Conservation (phyloP, 2,888 invertebrate species). For the Perizoma affinitatum region DNA sequence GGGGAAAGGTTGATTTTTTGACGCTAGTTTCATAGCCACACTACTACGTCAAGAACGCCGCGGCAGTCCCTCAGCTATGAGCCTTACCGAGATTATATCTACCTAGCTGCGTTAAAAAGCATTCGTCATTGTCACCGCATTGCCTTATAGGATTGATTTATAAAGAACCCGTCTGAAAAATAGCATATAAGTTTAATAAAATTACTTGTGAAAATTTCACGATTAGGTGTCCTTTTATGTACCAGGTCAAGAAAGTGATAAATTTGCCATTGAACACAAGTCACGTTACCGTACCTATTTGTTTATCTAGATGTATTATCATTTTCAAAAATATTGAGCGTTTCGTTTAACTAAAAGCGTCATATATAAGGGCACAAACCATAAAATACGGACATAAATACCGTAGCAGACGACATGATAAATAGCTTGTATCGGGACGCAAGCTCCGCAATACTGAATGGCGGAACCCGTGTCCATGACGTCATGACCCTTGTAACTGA, state of each 20-base stretch:
- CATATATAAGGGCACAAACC: conserved; percentile 13
- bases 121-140: conserved; percentile 55
- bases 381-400: conserved; percentile 23
- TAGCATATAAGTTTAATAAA: conserved; percentile 7
- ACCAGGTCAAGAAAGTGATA: no score
- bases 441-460: background rate
- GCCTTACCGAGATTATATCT: conserved; percentile 42
- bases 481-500: conserved; percentile 25
- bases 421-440: conserved; percentile 23
- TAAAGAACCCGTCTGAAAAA: conserved; percentile 45
- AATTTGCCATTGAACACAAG: no score
- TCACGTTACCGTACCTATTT: no score
- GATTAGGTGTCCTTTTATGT: no score
- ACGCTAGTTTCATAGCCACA: conserved; percentile 32
- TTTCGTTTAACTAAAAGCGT: background rate
- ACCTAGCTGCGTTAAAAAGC: conserved; percentile 33
- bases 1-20: no score
- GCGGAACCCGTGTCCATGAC: conserved; percentile 23
- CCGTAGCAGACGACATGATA: conserved; percentile 24
- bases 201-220: conserved; percentile 1
- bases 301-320: no score
- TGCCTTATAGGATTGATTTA: conserved; percentile 47
- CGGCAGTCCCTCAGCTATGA: conserved; percentile 42
- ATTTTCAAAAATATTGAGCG: no score
- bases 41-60: conserved; percentile 32